Base-by-base conservation (phyloP, 1,140 invertebrate genomes). In the Drosophila saltans region DNA sequence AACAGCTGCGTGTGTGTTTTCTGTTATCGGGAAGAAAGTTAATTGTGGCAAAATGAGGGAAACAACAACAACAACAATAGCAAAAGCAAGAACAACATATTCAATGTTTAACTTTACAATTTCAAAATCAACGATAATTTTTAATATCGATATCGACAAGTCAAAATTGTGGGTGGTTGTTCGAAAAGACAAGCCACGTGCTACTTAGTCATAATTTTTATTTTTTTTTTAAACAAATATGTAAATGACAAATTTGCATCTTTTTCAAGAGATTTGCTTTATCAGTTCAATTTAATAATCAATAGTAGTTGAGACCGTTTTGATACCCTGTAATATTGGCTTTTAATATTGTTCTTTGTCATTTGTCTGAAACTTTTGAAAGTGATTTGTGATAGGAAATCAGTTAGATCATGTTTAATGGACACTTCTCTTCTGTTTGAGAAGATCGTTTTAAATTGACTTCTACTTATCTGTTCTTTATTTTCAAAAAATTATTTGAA, bases 1-100 rank as follows among this genome's bases (percentile, higher is more conserved):
- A 88, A 86, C 83, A 86, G 84, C 83, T 86, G 83, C 71, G 73
- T 52, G 45, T 52, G 45, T 26, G 45, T 52, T 52, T 66, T 64
- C 55, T 70, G 36, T 65, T 76, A 81, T 81, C 78, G 45, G 48
- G 24, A 57, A 26, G 8, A 56, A 72, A 63, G 61, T 60, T 55
- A 65, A 72, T 72, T 78, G 45, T 52, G 45, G 24, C 45, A 26
- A 52, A 52, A 26, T 9, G 45, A 48, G 21, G 10, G 45, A 52
- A 16, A 21, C 10, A 11, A 24, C 41, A 26, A 24, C 41, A 26
- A 59, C 61, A 75, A 41, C 39, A 72, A 30, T 30, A 30, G 28
- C 28, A 30, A 30, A 2, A 30, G 4, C 28, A 30, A 30, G 2
- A 16, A 16, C 16, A 16, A 11, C 26, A 28, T 43, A 10, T 48